phyloP scores from a whole-genome alignment of 2,888 invertebrate genomes.

The Folsomia manolachei region DNA sequence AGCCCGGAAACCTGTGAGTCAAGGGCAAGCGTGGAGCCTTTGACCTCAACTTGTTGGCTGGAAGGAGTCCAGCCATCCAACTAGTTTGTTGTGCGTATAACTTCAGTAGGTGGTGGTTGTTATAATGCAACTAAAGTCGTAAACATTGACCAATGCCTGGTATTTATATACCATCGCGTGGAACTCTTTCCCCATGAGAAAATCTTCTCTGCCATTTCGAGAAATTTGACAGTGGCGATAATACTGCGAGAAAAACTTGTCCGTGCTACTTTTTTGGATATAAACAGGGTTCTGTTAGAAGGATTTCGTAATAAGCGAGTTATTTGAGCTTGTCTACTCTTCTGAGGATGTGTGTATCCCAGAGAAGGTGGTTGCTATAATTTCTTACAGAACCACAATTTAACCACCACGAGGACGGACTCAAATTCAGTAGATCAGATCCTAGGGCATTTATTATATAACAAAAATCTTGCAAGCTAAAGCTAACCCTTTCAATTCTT shows the following conservation, averaged over 20 bases:
- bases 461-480: too few relatives aligned
- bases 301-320: neutral
- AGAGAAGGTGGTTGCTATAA: slow-evolving; percentile 18
- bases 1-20: slow-evolving; percentile 17
- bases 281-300: slow-evolving; percentile 45
- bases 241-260: slow-evolving; percentile 51
- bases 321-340: too few relatives aligned
- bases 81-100: neutral
- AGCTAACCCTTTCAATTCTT: too few relatives aligned
- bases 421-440: too few relatives aligned
- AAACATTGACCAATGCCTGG: neutral
- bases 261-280: slow-evolving; percentile 51
- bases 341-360: too few relatives aligned
- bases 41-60: slow-evolving; percentile 1
- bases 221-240: slow-evolving; percentile 51
- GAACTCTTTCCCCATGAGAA: slow-evolving; percentile 37
- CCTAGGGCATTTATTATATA: too few relatives aligned
- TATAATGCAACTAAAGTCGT: neutral
- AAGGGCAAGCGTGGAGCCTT: slow-evolving; percentile 8
- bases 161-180: slow-evolving; percentile 37
- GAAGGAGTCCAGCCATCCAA: neutral
- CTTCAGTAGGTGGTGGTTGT: neutral
- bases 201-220: slow-evolving; percentile 51
- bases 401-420: too few relatives aligned
- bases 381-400: too few relatives aligned